Evolutionary conservation across 1,140 invertebrate species (phyloP), one percentile per base, ranked within the genome.

Genomic region (Atta colombica): DNA sequence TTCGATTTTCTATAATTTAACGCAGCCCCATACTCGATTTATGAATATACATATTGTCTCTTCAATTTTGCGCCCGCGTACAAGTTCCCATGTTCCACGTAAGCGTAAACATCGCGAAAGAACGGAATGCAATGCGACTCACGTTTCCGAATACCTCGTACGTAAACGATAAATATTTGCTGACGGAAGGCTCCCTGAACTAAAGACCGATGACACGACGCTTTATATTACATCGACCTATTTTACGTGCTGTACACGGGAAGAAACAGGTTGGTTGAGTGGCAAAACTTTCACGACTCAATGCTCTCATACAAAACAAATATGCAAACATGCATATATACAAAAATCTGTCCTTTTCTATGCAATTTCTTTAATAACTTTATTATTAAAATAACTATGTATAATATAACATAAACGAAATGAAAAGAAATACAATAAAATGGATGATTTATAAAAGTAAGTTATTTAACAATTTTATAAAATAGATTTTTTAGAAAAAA

Each of bases 151-250:
- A 80, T 31, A 39, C 31, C 51, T 68, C 63, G 61, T 45, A 69
- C 31, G 63, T 53, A 68, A 68, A 68, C 28, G 49, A 68, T 68
- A 68, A 80, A 80, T 68, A 80, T 68, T 80, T 68, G 31, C 63
- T 25, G 49, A 7, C n/a, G 77, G 45, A 53, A 66, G 45, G 25
- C 45, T 78, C 6, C 25, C 18, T 25, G 61, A 80, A 21, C 28
- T 55, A 35, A 68, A 68, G 77, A 80, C 45, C 61, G 45, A 80
- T 68, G 77, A 68, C 28, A 21, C 49, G 63, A 55, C 65, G 51
- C 77, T 68, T 80, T 68, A 80, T 53, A 45, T 80, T 53, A 39
- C 63, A 55, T 55, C 63, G 49, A 55, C 49, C 49, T 55, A 53
- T 68, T 80, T 80, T 25, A 68, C 31, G n/a, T 51, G 4, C 60